Evolutionary conservation across 2,113 vertebrate genomes (phyloP).

Genomic region (Pseudopodoces humilis): DNA sequence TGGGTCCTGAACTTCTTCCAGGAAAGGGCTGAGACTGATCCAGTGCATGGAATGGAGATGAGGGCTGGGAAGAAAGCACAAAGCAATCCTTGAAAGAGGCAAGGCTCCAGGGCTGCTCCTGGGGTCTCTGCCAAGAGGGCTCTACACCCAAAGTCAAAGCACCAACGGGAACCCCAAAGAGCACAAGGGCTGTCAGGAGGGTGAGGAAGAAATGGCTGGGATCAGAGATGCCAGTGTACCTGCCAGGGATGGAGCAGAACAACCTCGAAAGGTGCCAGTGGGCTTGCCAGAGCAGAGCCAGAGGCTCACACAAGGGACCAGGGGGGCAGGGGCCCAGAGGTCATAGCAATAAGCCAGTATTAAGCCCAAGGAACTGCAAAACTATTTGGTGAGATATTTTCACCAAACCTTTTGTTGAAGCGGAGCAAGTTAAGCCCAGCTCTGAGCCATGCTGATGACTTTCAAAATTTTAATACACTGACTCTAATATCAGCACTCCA

Average conservation of each 20-base stretch:
- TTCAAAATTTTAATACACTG: neutral
- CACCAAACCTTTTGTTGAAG: neutral
- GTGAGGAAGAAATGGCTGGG: neutral
- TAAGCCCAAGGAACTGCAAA: neutral
- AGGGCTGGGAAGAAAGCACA: neutral
- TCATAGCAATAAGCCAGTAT: rapidly evolving
- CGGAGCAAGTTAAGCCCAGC: neutral
- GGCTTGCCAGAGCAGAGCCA: neutral
- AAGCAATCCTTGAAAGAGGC: neutral
- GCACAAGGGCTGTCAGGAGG: neutral
- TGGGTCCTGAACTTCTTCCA: neutral
- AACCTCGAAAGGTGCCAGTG: rapidly evolving
- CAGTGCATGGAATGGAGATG: rapidly evolving
- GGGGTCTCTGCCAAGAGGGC: neutral
- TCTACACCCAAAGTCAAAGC: neutral
- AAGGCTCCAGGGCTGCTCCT: neutral
- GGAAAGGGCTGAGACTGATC: neutral
- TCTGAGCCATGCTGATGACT: neutral
- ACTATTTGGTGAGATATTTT: rapidly evolving
- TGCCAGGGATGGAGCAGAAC: neutral
- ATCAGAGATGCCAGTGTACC: neutral
- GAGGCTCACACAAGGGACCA: rapidly evolving
- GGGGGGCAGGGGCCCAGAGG: rapidly evolving
- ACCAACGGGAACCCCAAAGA: rapidly evolving
- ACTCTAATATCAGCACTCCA: neutral